phyloP scores from a whole-genome alignment of 2,113 vertebrate species.

The Tachycineta bicolor region DNA sequence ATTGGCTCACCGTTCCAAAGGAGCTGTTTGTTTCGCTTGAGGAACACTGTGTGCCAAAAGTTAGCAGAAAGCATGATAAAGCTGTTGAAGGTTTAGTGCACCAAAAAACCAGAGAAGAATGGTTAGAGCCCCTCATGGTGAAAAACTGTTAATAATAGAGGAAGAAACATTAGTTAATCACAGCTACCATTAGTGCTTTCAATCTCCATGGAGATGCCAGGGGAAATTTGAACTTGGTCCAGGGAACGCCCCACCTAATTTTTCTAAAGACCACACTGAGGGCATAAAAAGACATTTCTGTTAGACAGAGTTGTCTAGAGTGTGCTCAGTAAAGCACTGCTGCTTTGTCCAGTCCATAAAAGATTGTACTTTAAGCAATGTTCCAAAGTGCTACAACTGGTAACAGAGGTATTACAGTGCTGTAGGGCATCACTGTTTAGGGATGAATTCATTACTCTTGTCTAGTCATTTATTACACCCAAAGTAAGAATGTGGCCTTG shows the following conservation, averaged over 20 bases:
- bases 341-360: background rate
- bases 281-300: background rate
- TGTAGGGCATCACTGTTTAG: background rate
- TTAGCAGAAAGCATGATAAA: constrained; percentile 6
- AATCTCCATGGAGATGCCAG: background rate
- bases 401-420: background rate
- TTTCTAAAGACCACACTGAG: background rate
- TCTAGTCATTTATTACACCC: background rate
- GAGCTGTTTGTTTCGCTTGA: constrained; percentile 2
- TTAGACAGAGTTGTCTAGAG: background rate
- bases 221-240: background rate
- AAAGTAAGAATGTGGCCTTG: background rate
- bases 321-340: background rate
- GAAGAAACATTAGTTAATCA: constrained; percentile 1
- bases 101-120: background rate
- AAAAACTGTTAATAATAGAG: background rate
- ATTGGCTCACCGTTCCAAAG: background rate
- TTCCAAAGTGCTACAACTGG: background rate
- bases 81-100: background rate
- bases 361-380: background rate
- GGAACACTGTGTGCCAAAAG: background rate
- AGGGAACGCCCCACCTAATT: background rate
- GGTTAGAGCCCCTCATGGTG: background rate
- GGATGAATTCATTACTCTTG: background rate
- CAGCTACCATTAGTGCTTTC: background rate